These are phyloP conservation scores for Drosophila bocki DNA, from an alignment of 1,140 invertebrate species.

Conservation along the genomic window DNA sequence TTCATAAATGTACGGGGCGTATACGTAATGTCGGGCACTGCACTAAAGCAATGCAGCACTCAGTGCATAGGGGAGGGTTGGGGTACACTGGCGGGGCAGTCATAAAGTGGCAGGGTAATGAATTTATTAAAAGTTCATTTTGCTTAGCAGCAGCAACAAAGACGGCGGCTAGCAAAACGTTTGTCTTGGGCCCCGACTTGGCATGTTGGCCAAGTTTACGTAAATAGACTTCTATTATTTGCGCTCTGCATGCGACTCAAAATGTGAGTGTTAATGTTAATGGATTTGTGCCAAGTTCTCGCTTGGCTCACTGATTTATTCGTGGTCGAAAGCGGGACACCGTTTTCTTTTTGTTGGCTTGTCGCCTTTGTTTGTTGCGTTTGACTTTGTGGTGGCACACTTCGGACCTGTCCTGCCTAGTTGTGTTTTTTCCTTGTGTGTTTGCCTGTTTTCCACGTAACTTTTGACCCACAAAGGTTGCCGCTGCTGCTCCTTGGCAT, in stretches of 20 bases:
- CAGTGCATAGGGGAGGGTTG: conserved; percentile 15
- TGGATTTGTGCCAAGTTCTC: conserved; percentile 82
- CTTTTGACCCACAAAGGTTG: conserved; percentile 79
- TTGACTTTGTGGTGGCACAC: conserved; percentile 69
- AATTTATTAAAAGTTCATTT: conserved; percentile 79
- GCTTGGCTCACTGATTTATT: conserved; percentile 70
- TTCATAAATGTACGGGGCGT: conserved; percentile 81
- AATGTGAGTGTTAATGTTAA: conserved; percentile 72
- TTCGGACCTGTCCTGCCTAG: conserved; percentile 29
- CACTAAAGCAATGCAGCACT: conserved; percentile 68
- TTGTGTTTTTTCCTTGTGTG: conserved; percentile 13
- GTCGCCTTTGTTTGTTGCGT: conserved; percentile 50
- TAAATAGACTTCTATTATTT: conserved; percentile 71
- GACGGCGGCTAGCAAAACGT: conserved; percentile 37
- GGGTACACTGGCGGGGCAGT: conserved; percentile 1
- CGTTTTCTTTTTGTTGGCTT: conserved; percentile 23
- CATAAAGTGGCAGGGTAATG: conserved; percentile 72
- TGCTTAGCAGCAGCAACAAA: conserved; percentile 38
- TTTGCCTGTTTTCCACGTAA: conserved; percentile 4
- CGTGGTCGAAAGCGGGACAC: conserved; percentile 55
- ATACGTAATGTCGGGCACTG: conserved; percentile 74
- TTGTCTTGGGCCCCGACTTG: conserved; percentile 35
- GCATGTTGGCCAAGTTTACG: conserved; percentile 78
- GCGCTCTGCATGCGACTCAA: conserved; percentile 63
- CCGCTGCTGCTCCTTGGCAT: conserved; percentile 43